These are phyloP conservation scores for Callosobruchus maculatus DNA, from an alignment of 2,888 invertebrate species.

Conservation along the genomic window DNA sequence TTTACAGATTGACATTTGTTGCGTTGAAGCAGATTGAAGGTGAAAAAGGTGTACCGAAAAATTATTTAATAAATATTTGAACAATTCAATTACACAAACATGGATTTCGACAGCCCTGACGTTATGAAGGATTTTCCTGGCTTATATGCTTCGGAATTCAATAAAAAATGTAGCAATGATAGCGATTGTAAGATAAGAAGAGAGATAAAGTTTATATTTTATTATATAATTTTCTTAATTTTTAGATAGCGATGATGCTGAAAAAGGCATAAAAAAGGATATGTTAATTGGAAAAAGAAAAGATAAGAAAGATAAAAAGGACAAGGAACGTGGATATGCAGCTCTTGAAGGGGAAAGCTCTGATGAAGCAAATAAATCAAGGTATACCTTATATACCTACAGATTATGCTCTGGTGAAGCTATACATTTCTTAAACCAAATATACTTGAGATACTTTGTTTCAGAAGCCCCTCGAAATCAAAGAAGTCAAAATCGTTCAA, in stretches of 20 bases:
- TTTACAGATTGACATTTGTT: neutral
- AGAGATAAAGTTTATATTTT: constrained; percentile 1
- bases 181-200: constrained; percentile 66
- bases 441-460: constrained; percentile 17
- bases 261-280: constrained; percentile 77
- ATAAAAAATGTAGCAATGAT: constrained; percentile 69
- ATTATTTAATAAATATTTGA: neutral
- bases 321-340: constrained; percentile 87
- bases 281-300: constrained; percentile 72
- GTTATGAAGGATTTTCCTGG: constrained; percentile 90
- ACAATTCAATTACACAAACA: constrained; percentile 34
- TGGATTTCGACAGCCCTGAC: constrained; percentile 86
- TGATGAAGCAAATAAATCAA: constrained; percentile 63
- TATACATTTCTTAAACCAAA: neutral
- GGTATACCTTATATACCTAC: no score
- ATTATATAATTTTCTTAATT: constrained; percentile 15
- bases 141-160: constrained; percentile 76
- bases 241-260: constrained; percentile 77
- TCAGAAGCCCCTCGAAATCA: constrained; percentile 76
- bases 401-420: neutral
- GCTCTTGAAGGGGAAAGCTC: constrained; percentile 92
- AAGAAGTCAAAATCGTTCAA: constrained; percentile 88
- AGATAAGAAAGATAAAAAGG: constrained; percentile 81
- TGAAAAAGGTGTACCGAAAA: neutral
- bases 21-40: neutral